Evolutionary conservation across 2,888 invertebrate genomes (phyloP).

Genomic region (Oligia latruncula): DNA sequence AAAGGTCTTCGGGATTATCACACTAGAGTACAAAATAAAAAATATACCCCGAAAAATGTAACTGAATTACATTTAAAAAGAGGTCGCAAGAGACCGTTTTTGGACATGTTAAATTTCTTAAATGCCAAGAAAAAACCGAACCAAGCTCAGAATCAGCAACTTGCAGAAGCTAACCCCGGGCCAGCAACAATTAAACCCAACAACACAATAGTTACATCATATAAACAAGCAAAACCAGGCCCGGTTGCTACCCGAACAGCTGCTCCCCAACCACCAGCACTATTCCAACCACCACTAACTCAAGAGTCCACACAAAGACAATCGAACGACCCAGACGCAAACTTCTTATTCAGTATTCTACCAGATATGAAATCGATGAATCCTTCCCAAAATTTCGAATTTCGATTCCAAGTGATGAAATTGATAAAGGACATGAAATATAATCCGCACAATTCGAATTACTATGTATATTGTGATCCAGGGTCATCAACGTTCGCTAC

Average conservation of each 20-base stretch:
- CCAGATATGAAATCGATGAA: conserved; percentile 65
- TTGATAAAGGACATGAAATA: conserved; percentile 63
- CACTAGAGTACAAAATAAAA: conserved; percentile 66
- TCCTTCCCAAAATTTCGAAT: conserved; percentile 60
- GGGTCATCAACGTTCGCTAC: conserved; percentile 33
- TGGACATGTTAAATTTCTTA: conserved; percentile 62
- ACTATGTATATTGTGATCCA: conserved; percentile 26
- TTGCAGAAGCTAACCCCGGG: conserved; percentile 5
- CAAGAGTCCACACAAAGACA: conserved; percentile 20
- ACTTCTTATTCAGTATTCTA: conserved; percentile 60
- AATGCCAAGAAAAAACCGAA: conserved; percentile 37
- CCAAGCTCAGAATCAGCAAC: conserved; percentile 16
- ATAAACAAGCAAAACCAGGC: conserved; percentile 13
- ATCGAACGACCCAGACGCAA: conserved; percentile 54
- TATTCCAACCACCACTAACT: not conserved
- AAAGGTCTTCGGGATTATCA: conserved; percentile 69
- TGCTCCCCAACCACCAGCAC: not conserved
- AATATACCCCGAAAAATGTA: conserved; percentile 39
- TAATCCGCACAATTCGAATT: conserved; percentile 42
- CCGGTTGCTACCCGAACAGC: not conserved
- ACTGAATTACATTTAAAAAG: conserved; percentile 43
- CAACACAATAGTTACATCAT: conserved; percentile 1
- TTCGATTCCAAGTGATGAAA: conserved; percentile 65
- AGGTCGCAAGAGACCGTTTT: conserved; percentile 59
- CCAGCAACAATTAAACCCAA: conserved; percentile 8